Base-by-base conservation (phyloP, 2,797 vertebrate species). In the Bradypodion ventrale region DNA sequence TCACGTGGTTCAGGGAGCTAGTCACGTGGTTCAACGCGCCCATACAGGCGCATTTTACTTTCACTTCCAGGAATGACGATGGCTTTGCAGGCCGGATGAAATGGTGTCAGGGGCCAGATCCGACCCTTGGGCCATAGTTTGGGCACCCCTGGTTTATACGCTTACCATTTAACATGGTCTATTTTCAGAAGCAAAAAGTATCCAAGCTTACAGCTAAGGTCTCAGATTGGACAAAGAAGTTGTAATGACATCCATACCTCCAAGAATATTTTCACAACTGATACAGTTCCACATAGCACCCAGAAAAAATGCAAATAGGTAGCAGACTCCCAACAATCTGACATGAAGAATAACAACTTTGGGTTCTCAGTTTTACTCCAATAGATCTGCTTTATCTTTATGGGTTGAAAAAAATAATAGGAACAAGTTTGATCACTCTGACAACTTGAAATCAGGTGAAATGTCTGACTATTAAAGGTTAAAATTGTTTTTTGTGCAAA, bases 241-340 rank as follows among this genome's bases (percentile, higher is more conserved):
- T 69, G 27, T 37, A 37, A 80, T 56, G 32, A 49, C 16, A 79
- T 32, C 23, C 52, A 69, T 5, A 80, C 32, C 25, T 52, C 23
- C 23, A 37, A 69, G 52, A 29, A 56, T 56, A n/a, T 19, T 23
- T 63, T 27, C 27, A 46, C 25, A 40, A 66, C 32, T 16, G 65
- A 35, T 74, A n/a, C 9, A 46, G 25, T 35, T 60, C 52, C 52
- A 21, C 56, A 56, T 1, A 56, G 23, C 32, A 60, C 29, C 5
- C 12, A 62, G 3, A 32, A 75, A 6, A 70, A 21, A 66, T 37
- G 16, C 1, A 66, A 66, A 19, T 2, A 40, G 59, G 60, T 19
- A 21, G 35, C 75, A 27, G 13, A 56, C 35, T 40, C 49, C 62
- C 49, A 32, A 19, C 35, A 76, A 59, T 0, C 0, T 3, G 40